phyloP scores from a whole-genome alignment of 2,113 vertebrate genomes.

The Baryphthengus martii region DNA sequence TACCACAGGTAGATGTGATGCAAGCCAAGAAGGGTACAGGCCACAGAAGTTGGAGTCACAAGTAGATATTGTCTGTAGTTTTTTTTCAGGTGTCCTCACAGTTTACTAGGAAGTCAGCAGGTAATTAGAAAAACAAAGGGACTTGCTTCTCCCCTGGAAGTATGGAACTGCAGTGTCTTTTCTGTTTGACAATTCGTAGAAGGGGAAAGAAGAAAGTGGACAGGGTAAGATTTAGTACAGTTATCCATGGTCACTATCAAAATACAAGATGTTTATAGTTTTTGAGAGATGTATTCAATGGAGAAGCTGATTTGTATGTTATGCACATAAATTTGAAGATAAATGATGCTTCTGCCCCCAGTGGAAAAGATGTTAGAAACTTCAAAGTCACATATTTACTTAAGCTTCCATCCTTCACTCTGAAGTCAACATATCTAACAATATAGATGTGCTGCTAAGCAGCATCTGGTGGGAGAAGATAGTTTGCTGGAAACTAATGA shows the following conservation, averaged over 20 bases:
- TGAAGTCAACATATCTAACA: neutral
- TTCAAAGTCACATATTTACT: neutral
- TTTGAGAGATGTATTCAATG: neutral
- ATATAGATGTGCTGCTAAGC: neutral
- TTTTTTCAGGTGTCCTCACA: neutral
- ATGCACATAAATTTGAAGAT: neutral
- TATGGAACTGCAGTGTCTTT: neutral
- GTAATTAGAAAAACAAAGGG: neutral
- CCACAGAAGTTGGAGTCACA: neutral
- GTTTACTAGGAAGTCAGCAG: neutral
- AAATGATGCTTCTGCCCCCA: neutral
- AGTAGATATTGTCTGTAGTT: neutral
- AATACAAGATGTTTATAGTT: neutral
- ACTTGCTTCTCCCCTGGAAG: neutral
- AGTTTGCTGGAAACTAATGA: neutral
- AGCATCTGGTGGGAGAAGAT: neutral
- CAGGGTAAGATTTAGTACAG: neutral
- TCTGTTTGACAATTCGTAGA: neutral
- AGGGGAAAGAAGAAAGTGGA: neutral
- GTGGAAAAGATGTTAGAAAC: neutral
- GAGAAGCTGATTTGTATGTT: neutral
- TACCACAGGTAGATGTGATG: neutral
- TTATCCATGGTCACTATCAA: neutral
- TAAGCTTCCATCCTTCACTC: neutral
- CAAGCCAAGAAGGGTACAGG: neutral